These are phyloP conservation scores for Circaetus gallicus DNA, from an alignment of 2,113 vertebrate genomes.

Conservation along the genomic window DNA sequence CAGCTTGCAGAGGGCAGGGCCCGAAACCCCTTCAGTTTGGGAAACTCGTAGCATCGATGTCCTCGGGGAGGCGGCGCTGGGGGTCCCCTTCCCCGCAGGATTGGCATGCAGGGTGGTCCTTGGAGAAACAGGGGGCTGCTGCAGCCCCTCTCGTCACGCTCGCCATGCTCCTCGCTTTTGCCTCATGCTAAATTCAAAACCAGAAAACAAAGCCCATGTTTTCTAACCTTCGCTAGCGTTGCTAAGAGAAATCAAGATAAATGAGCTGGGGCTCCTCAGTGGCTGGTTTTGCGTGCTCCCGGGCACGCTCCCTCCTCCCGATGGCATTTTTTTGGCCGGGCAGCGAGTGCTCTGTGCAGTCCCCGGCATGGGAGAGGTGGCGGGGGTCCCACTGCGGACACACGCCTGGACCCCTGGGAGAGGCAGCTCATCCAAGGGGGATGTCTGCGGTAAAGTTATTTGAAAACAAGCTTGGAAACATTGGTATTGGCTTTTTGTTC, in stretches of 20 bases:
- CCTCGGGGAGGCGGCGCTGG: accelerated
- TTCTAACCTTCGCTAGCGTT: conserved; percentile 23
- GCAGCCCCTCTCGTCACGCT: background rate
- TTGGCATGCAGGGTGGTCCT: background rate
- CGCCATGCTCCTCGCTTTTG: background rate
- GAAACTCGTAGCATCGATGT: accelerated
- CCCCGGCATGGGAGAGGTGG: background rate
- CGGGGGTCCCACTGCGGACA: background rate
- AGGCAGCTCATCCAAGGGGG: background rate
- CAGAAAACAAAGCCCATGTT: background rate
- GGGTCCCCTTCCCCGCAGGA: background rate
- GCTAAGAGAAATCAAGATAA: conserved; percentile 63
- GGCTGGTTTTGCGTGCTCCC: background rate
- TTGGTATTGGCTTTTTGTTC: background rate
- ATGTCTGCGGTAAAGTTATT: background rate
- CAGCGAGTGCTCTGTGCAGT: background rate
- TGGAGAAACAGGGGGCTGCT: accelerated
- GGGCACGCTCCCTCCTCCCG: background rate
- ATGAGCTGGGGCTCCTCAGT: background rate
- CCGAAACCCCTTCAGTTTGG: background rate
- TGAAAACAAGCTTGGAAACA: background rate
- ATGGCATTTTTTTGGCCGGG: background rate
- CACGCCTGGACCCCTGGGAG: background rate
- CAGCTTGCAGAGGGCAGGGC: background rate
- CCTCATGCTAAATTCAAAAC: conserved; percentile 28